These are phyloP conservation scores for Psittacara wagleri DNA, from an alignment of 2,113 vertebrate genomes.

Conservation along the genomic window DNA sequence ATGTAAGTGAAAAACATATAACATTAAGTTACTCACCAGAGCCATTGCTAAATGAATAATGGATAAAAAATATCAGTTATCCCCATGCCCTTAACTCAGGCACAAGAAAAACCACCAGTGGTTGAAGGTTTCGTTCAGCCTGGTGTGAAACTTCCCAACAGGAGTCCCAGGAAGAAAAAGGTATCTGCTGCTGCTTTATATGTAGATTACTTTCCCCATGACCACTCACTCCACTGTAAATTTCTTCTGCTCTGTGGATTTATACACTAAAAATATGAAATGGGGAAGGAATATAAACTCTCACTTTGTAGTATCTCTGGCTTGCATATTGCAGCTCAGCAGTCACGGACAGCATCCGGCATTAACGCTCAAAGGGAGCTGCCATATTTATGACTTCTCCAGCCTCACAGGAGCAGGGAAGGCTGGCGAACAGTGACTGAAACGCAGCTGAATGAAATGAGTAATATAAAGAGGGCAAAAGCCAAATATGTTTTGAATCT, in stretches of 20 bases:
- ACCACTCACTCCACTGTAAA: constrained; percentile 1
- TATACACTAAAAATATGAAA: constrained; percentile 22
- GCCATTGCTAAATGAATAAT: constrained; percentile 39
- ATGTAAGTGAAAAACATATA: constrained; percentile 22
- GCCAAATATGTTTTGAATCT: neutral
- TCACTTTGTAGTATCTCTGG: neutral
- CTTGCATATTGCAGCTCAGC: constrained; percentile 37
- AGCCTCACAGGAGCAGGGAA: neutral
- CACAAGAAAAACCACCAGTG: neutral
- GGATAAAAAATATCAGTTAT: neutral
- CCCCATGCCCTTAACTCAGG: neutral
- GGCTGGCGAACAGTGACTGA: neutral
- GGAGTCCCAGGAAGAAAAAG: neutral
- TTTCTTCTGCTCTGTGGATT: constrained; percentile 47
- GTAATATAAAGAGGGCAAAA: neutral
- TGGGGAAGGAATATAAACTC: constrained; percentile 20
- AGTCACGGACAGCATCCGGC: constrained; percentile 25
- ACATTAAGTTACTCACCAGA: neutral
- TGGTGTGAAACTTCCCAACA: neutral
- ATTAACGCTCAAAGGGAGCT: neutral
- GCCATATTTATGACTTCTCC: constrained; percentile 27
- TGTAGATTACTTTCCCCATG: constrained; percentile 24
- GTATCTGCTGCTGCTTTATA: neutral
- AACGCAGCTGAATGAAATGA: neutral
- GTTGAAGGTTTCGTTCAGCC: neutral